These are phyloP conservation scores for Otus sunia DNA, from an alignment of 2,113 vertebrate species.

Conservation along the genomic window DNA sequence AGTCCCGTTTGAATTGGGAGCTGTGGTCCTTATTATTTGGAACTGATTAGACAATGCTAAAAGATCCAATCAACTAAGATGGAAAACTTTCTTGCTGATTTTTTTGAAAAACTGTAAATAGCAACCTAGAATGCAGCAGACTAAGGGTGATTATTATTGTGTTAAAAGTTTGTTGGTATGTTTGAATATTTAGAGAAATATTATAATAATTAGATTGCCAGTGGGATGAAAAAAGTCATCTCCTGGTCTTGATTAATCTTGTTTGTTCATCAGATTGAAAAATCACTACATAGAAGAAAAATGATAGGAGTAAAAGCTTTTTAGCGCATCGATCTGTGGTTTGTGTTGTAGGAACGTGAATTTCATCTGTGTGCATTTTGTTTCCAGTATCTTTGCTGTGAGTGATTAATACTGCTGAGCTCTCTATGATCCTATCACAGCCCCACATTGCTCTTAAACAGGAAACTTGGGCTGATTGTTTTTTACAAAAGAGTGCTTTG, in stretches of 20 bases:
- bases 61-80: background rate
- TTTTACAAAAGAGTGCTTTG: background rate
- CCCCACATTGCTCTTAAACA: conserved; percentile 12
- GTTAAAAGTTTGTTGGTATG: background rate
- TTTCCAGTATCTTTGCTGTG: background rate
- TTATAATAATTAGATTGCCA: background rate
- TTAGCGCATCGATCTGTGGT: rapidly evolving
- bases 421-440: conserved; percentile 26
- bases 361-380: background rate
- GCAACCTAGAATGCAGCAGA: background rate
- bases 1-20: conserved; percentile 26
- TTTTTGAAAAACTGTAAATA: background rate
- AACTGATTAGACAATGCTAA: background rate
- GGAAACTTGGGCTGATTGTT: background rate
- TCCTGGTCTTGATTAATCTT: background rate
- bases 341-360: background rate
- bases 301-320: background rate
- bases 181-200: background rate
- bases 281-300: background rate
- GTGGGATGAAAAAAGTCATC: background rate
- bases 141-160: background rate
- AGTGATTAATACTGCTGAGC: conserved; percentile 10
- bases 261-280: background rate
- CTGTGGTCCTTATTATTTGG: conserved; percentile 38
- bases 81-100: background rate